Evolutionary conservation across 37 sponge, comb jelly and placozoan species (phyloP), one percentile per base, ranked within the genome.

Genomic region (Dysidea cf. avara): DNA sequence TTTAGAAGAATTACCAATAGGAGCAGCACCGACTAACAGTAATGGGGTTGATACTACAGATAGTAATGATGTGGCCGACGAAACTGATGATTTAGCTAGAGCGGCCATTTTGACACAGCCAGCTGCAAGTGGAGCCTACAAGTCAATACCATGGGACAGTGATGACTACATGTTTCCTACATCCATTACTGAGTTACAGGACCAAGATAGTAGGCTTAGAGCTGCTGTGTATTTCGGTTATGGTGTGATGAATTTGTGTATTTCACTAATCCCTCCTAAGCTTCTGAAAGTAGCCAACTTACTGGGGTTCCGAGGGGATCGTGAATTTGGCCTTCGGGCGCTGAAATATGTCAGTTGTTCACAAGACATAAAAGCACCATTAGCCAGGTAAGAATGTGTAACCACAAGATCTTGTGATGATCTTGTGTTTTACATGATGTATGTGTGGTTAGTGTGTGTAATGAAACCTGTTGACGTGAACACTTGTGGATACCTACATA

Each of bases 231-330:
- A 86, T 74, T 83, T 90, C 62, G 96, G 96, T 26, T 94, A 84
- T 60, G 99, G 99, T 2, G 61, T 91, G 13, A 82, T 97, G 81
- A 91, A 97, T 55, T 72, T 97, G 49, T 68, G 83, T 26, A 48
- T 97, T 56, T 97, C 99, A 4, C 85, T 97, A 24, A 97, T 97
- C 24, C 99, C 99, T 21, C 92, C 88, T 32, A 91, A 92, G 37
- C 79, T 94, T 43, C 78, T 97, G 61, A 91, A 81, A 39, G 46
- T 97, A 48, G 95, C 93, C 61, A 94, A 97, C 69, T 65, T 97
- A 52, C 77, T 97, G 64, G 99, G 99, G 52, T 97, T 97, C 90
- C 79, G 74, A 64, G 95, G 94, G 20, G 68, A 88, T 74, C 64
- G 95, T 14, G 30, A 73, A 13, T 57, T 87, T 30, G 99, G 91